Evolutionary conservation across 2,797 vertebrate genomes (phyloP).

Genomic region (Astyanax mexicanus): DNA sequence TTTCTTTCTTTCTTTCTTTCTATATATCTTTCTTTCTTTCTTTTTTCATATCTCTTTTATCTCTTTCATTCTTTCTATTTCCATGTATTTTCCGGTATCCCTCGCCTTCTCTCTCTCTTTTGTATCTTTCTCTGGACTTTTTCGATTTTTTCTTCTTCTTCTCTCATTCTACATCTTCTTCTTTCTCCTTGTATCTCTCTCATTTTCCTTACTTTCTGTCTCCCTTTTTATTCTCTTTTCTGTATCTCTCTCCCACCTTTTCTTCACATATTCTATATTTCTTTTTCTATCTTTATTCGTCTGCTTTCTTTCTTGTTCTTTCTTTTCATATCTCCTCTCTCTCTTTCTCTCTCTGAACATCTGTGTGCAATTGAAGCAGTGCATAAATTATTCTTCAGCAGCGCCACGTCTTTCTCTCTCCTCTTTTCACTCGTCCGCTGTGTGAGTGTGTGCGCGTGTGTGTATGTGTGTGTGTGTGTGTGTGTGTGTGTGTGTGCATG

Average conservation of each 20-base stretch:
- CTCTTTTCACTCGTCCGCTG: not conserved
- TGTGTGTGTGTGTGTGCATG: not conserved
- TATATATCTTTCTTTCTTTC: too few species aligned
- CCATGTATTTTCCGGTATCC: not conserved
- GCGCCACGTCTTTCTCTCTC: not conserved
- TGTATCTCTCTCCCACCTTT: conserved; percentile 12
- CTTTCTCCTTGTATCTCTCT: not conserved
- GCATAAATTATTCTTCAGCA: not conserved
- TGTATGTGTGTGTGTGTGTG: not conserved
- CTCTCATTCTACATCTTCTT: not conserved
- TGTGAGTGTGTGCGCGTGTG: not conserved
- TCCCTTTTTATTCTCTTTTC: not conserved
- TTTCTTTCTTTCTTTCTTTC: too few species aligned
- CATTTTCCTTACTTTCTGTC: not conserved
- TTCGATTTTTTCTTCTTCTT: not conserved
- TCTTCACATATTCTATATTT: conserved; percentile 35
- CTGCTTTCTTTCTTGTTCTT: conserved; percentile 21
- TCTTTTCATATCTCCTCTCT: too few species aligned
- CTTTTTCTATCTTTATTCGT: not conserved
- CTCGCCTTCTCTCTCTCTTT: not conserved
- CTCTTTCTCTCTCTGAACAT: not conserved
- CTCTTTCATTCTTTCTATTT: too few species aligned
- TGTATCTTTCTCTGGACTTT: not conserved
- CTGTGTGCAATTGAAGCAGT: too few species aligned
- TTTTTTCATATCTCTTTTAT: not conserved